These are phyloP conservation scores for Scartelaos histophorus DNA, from an alignment of 2,113 vertebrate genomes.

Conservation along the genomic window DNA sequence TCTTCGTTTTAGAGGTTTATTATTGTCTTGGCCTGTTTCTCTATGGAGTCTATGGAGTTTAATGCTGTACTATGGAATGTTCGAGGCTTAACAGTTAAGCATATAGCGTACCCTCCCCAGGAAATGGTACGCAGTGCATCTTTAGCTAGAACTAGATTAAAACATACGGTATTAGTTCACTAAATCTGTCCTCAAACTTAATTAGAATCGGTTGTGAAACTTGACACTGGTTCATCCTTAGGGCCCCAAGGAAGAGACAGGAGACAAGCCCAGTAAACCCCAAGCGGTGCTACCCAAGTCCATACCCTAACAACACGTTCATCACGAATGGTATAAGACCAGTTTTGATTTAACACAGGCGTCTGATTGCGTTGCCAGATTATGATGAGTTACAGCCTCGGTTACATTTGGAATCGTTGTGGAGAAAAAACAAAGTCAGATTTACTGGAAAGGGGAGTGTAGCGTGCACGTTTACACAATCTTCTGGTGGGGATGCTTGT, in stretches of 20 bases:
- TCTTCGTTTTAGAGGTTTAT: too few relatives aligned
- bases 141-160: too few relatives aligned
- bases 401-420: not conserved
- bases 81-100: too few relatives aligned
- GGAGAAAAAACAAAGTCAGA: not conserved
- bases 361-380: not conserved
- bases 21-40: too few relatives aligned
- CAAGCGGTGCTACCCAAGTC: slow-evolving; percentile 2
- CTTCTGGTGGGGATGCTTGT: slow-evolving; percentile 15
- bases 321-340: not conserved
- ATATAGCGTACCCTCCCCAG: too few relatives aligned
- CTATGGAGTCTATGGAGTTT: too few relatives aligned
- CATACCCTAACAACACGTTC: not conserved
- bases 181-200: not conserved
- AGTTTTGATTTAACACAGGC: not conserved
- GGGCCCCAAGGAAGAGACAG: slow-evolving; percentile 49
- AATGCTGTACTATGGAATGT: too few relatives aligned
- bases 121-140: too few relatives aligned
- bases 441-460: not conserved
- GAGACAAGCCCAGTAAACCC: slow-evolving; percentile 10
- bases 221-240: slow-evolving; percentile 56
- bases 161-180: not conserved
- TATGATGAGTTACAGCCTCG: slow-evolving; percentile 9
- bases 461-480: slow-evolving; percentile 10
- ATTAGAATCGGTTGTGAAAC: not conserved